phyloP scores from a whole-genome alignment of 2,797 vertebrate species.

The Muraenolepis orangiensis region DNA sequence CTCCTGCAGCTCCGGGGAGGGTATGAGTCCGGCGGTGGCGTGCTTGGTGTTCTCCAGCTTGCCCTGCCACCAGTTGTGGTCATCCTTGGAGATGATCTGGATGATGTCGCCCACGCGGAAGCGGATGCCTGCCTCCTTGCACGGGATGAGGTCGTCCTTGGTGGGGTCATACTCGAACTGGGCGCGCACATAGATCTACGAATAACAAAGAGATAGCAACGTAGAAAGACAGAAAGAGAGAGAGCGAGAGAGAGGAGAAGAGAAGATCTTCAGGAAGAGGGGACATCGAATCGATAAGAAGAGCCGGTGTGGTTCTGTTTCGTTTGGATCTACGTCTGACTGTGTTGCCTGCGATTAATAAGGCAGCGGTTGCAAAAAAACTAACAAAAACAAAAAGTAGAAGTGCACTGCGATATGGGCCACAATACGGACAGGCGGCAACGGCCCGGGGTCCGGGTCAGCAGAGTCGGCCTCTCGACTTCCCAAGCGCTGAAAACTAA shows the following conservation, averaged over 20 bases:
- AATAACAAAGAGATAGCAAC: constrained; percentile 38
- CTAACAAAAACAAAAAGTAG: not conserved
- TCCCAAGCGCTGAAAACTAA: not conserved
- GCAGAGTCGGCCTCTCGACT: not conserved
- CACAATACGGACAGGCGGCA: not conserved
- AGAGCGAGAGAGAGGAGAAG: not conserved
- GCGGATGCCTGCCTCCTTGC: constrained; percentile 88
- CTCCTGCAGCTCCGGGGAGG: constrained; percentile 89
- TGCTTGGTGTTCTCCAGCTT: constrained; percentile 90
- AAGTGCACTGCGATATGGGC: not conserved
- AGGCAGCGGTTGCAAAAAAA: not conserved
- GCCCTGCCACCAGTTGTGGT: constrained; percentile 93
- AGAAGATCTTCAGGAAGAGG: not conserved
- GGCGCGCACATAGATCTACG: constrained; percentile 87
- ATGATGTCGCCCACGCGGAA: constrained; percentile 89
- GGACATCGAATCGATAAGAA: not conserved
- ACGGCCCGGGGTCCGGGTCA: not conserved
- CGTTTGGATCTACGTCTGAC: not conserved
- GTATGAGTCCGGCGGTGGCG: constrained; percentile 87
- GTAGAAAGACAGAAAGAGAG: not conserved
- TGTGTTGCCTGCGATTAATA: not conserved
- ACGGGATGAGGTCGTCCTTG: constrained; percentile 89
- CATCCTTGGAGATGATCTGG: constrained; percentile 91
- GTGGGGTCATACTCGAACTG: constrained; percentile 89
- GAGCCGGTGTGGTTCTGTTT: not conserved